These are phyloP conservation scores for Polydrusus pterygomalis DNA, from an alignment of 2,888 invertebrate species.

Conservation along the genomic window DNA sequence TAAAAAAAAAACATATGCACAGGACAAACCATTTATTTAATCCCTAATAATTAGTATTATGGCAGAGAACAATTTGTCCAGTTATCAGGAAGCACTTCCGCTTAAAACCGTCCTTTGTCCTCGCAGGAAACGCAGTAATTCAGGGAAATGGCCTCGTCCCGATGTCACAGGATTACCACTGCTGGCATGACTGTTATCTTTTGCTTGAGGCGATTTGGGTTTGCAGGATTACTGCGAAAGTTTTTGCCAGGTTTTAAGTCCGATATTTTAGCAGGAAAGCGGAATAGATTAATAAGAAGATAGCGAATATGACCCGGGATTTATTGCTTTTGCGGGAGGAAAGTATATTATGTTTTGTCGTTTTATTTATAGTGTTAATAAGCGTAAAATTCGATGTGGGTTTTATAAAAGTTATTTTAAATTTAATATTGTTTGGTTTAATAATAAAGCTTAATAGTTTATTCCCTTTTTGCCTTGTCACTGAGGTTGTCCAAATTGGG, in stretches of 20 bases:
- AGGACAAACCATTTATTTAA: constrained; percentile 12
- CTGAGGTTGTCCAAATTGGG: too few species aligned
- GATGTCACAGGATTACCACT: constrained; percentile 34
- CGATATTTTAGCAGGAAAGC: constrained; percentile 22
- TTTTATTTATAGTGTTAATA: background rate
- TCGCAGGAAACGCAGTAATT: constrained; percentile 29
- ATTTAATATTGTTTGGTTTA: too few species aligned
- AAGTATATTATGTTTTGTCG: background rate
- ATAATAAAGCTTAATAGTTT: too few species aligned
- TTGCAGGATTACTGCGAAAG: constrained; percentile 26
- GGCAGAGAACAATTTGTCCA: constrained; percentile 33
- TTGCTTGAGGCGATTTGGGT: constrained; percentile 22
- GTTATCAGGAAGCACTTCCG: constrained; percentile 41
- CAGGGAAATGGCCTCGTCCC: constrained; percentile 36
- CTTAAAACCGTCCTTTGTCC: constrained; percentile 41
- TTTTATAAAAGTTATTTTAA: too few species aligned
- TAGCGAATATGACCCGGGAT: background rate
- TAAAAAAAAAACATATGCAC: background rate
- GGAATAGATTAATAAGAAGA: constrained; percentile 8
- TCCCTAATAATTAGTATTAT: constrained; percentile 28
- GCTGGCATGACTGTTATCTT: constrained; percentile 12
- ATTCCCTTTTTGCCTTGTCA: too few species aligned
- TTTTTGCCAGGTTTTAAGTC: constrained; percentile 22
- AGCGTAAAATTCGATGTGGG: too few species aligned
- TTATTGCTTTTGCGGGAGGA: background rate